These are phyloP conservation scores for Halocynthia aurantium DNA, from an alignment of 23 tunicate species.

Conservation along the genomic window DNA sequence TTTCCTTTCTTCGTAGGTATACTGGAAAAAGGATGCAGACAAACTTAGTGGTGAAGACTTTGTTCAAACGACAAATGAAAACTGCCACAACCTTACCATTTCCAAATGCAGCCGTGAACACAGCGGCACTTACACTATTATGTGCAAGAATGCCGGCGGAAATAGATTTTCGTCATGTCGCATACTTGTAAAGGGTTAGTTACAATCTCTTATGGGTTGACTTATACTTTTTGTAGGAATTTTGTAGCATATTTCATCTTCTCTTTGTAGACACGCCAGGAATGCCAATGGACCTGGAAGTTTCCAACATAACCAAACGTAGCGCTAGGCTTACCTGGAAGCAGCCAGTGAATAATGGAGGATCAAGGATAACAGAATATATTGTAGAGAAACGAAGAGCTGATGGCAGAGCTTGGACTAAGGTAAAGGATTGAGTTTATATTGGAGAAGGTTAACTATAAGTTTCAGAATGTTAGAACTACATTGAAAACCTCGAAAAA, in stretches of 20 bases:
- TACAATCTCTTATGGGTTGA: too few species aligned
- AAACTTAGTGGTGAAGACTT: neutral
- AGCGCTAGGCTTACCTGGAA: conserved; percentile 22
- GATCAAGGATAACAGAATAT: conserved; percentile 24
- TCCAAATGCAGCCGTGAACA: conserved; percentile 20
- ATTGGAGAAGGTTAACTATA: too few species aligned
- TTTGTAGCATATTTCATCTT: too few species aligned
- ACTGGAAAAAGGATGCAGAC: conserved; percentile 65
- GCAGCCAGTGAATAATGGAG: conserved; percentile 21
- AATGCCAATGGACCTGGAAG: conserved; percentile 4
- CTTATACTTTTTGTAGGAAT: too few species aligned
- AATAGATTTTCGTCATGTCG: conserved; percentile 14
- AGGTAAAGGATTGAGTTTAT: neutral
- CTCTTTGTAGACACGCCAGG: conserved; percentile 25
- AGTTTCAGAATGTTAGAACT: too few species aligned
- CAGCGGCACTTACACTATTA: conserved; percentile 30
- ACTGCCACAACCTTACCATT: neutral
- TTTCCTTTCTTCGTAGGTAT: conserved; percentile 14
- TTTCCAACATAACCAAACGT: conserved; percentile 17
- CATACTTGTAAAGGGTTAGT: conserved; percentile 4
- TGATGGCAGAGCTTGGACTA: conserved; percentile 28
- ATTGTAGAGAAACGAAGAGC: conserved; percentile 29
- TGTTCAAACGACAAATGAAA: neutral
- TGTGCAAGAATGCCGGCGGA: conserved; percentile 20
- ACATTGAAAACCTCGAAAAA: too few species aligned